A percentile compares a stretch with the other conserved stretches of the same genome.
Evolutionary conservation across 2,797 vertebrate species (phyloP).

Genomic region (Rhinichthys osculus): DNA sequence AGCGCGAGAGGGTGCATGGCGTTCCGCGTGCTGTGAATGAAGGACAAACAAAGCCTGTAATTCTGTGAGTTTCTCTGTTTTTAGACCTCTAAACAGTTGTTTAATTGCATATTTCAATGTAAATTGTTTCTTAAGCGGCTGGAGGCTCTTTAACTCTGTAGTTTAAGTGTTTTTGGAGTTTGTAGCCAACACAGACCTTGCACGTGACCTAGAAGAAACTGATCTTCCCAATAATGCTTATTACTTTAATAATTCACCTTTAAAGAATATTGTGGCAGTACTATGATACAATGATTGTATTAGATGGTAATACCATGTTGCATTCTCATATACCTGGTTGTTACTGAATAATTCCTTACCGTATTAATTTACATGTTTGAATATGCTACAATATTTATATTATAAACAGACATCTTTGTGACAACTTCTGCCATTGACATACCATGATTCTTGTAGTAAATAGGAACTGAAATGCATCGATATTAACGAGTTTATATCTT

Average conservation of each 20-base stretch:
- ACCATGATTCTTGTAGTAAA: neutral
- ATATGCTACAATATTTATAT: neutral
- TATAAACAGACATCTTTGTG: neutral
- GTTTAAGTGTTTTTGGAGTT: too few species aligned
- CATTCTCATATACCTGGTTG: neutral
- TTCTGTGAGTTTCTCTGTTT: slow-evolving; percentile 12
- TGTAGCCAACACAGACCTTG: neutral
- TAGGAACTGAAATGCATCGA: neutral
- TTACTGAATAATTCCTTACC: neutral
- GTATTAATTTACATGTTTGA: neutral
- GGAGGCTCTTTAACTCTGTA: neutral
- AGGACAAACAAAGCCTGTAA: neutral
- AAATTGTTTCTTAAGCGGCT: neutral
- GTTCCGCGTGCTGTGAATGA: neutral
- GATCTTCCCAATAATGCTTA: neutral
- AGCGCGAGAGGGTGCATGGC: neutral
- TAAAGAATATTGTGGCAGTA: neutral
- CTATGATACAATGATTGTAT: neutral
- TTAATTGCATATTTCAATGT: neutral
- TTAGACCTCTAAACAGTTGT: neutral
- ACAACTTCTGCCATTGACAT: neutral
- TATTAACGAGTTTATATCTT: neutral
- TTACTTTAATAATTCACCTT: neutral
- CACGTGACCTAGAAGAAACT: neutral
- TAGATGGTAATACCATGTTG: neutral